Percentiles rank a stretch among this genome's conserved stretches.
phyloP scores from a whole-genome alignment of 2,888 invertebrate species.

The Anoncus sp. region DNA sequence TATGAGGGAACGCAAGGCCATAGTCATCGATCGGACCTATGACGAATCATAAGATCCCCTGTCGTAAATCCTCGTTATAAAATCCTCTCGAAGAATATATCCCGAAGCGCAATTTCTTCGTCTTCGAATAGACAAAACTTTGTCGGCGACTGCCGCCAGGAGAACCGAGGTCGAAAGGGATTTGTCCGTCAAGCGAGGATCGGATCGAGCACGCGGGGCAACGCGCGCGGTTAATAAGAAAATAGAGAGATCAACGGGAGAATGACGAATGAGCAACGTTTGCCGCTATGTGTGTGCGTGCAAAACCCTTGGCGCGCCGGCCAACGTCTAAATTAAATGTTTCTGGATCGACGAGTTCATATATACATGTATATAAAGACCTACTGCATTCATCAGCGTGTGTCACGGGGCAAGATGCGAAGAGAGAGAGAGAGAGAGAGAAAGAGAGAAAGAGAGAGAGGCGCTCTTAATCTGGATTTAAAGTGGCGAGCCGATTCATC shows the following conservation, averaged over 20 bases:
- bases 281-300: conserved; percentile 15
- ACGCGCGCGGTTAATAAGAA: no score
- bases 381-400: conserved; percentile 71
- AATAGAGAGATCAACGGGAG: conserved; percentile 55
- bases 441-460: no score
- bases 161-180: conserved; percentile 28
- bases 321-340: conserved; percentile 79
- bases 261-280: conserved; percentile 29
- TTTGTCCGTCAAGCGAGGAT: conserved; percentile 29
- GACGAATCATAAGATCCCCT: no score
- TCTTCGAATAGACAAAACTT: neutral
- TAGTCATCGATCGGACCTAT: no score
- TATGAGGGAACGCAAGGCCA: no score
- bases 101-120: no score
- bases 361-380: no score
- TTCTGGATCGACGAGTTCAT: conserved; percentile 78
- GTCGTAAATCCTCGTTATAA: no score
- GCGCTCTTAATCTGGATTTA: conserved; percentile 78
- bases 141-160: neutral
- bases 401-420: conserved; percentile 69
- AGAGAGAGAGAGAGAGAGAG: no score
- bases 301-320: no score
- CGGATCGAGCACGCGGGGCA: no score
- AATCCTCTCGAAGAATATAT: no score
- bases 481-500: conserved; percentile 70